Percentiles rank a stretch among this genome's conserved stretches.
These are phyloP conservation scores for Erebia ligea DNA, from an alignment of 2,888 invertebrate genomes.

Conservation along the genomic window DNA sequence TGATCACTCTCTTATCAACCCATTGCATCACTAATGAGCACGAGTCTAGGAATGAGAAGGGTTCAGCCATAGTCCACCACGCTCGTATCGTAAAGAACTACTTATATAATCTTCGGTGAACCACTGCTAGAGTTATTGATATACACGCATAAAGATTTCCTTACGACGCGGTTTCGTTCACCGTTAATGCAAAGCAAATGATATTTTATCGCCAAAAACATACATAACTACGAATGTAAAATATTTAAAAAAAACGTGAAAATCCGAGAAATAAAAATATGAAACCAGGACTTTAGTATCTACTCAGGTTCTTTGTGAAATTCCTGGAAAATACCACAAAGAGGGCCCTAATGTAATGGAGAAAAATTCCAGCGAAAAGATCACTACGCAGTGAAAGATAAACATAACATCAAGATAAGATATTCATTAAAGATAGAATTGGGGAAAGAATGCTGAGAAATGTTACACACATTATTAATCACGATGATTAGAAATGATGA, in stretches of 20 bases:
- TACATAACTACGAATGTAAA: no score
- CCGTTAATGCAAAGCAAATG: no score
- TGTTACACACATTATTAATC: not conserved
- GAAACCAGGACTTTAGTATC: not conserved
- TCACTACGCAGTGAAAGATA: not conserved
- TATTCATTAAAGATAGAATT: not conserved
- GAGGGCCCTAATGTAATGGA: not conserved
- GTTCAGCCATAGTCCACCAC: no score
- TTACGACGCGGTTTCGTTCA: no score
- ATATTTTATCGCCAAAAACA: no score
- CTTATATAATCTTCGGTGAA: no score
- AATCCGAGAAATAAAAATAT: not conserved
- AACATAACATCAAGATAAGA: not conserved
- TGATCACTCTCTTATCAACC: no score
- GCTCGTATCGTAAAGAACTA: no score
- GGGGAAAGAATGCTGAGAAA: not conserved
- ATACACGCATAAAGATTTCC: no score
- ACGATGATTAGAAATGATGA: not conserved
- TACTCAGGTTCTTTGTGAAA: not conserved
- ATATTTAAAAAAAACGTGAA: not conserved
- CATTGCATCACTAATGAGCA: no score
- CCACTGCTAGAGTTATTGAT: no score
- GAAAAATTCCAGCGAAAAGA: not conserved
- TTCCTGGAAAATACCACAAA: not conserved
- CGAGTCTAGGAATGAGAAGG: no score